Evolutionary conservation across 2,888 invertebrate genomes (phyloP).

Genomic region (Erebia ligea): DNA sequence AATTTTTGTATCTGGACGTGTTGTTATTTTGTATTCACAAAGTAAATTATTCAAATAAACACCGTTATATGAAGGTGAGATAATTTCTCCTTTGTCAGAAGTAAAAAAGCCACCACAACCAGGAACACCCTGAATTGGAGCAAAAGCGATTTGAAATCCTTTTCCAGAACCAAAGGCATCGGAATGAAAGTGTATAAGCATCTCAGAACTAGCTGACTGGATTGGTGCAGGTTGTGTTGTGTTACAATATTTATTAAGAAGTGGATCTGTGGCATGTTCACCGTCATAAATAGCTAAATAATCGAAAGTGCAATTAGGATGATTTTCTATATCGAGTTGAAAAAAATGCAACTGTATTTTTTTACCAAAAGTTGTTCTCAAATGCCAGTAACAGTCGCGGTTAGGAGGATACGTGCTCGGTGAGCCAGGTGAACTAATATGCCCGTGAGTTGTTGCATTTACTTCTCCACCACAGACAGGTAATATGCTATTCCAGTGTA

Average conservation of each 20-base stretch:
- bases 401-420: conserved; percentile 94
- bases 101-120: conserved; percentile 93
- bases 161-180: conserved; percentile 86
- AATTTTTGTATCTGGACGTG: conserved; percentile 85
- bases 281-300: conserved; percentile 87
- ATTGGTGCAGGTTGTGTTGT: conserved; percentile 89
- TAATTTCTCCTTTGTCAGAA: conserved; percentile 84
- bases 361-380: conserved; percentile 87
- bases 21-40: conserved; percentile 92
- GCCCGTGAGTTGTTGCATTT: conserved; percentile 85
- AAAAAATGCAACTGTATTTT: conserved; percentile 93
- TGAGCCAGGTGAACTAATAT: conserved; percentile 93
- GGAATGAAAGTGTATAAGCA: conserved; percentile 91
- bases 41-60: conserved; percentile 82
- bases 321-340: conserved; percentile 88
- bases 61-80: conserved; percentile 84
- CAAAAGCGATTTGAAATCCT: conserved; percentile 94
- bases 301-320: conserved; percentile 89
- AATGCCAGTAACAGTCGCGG: conserved; percentile 92
- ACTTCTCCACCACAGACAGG: conserved; percentile 90
- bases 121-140: conserved; percentile 87
- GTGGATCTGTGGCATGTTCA: conserved; percentile 66
- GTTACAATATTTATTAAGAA: conserved; percentile 89
- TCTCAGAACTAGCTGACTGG: conserved; percentile 85
- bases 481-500: conserved; percentile 90